Conservation (phyloP, 2,888 invertebrate species). For the Eubasilissa splendida region DNA sequence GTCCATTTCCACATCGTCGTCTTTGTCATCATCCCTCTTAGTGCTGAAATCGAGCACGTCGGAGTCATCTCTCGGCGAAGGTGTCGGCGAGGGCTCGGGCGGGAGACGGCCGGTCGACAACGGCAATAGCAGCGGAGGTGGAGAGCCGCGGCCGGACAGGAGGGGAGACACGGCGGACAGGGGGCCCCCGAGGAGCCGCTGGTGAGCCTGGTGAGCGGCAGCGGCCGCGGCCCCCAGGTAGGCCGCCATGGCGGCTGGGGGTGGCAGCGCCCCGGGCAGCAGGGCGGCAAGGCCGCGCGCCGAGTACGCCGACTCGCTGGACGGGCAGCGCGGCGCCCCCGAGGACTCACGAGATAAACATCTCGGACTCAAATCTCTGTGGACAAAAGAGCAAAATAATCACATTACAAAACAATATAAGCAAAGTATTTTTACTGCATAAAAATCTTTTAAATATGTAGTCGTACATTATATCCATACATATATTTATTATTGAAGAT, state of each 20-base stretch:
- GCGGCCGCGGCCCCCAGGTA: slow-evolving; percentile 83
- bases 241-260: slow-evolving; percentile 83
- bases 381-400: slow-evolving; percentile 65
- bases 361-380: slow-evolving; percentile 85
- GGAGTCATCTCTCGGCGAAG: slow-evolving; percentile 73
- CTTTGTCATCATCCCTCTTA: slow-evolving; percentile 73
- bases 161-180: slow-evolving; percentile 81
- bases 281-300: slow-evolving; percentile 73
- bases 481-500: too few relatives aligned
- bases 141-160: slow-evolving; percentile 61
- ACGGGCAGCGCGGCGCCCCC: slow-evolving; percentile 82
- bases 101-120: slow-evolving; percentile 64
- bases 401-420: neutral
- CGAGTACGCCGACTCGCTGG: slow-evolving; percentile 83
- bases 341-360: slow-evolving; percentile 88
- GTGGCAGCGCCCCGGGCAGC: slow-evolving; percentile 70
- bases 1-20: slow-evolving; percentile 76
- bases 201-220: slow-evolving; percentile 82
- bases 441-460: neutral
- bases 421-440: neutral
- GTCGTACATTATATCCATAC: too few relatives aligned
- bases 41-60: slow-evolving; percentile 88
- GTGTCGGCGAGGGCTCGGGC: slow-evolving; percentile 71
- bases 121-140: slow-evolving; percentile 66
- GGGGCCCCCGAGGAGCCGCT: slow-evolving; percentile 83